phyloP scores from a whole-genome alignment of 2,797 vertebrate species.

The Leptatherina wallacei region DNA sequence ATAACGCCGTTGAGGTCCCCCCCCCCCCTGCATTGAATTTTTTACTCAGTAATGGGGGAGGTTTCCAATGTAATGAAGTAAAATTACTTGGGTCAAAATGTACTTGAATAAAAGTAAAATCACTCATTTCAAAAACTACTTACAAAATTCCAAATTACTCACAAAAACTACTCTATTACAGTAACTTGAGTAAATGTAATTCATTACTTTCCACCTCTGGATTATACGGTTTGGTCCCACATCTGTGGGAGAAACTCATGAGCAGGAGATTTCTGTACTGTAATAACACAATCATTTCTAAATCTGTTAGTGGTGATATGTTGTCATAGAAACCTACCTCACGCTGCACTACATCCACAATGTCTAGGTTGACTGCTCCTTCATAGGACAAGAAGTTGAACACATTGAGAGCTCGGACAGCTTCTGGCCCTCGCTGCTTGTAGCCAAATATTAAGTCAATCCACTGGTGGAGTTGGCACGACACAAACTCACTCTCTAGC shows the following conservation, averaged over 20 bases:
- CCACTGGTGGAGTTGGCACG: conserved; percentile 94
- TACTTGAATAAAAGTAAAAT: too few relatives aligned
- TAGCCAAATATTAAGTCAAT: conserved; percentile 99
- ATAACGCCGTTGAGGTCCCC: too few relatives aligned
- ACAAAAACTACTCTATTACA: too few relatives aligned
- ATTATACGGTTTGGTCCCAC: background rate
- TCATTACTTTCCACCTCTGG: too few relatives aligned
- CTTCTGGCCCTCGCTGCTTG: conserved; percentile 97
- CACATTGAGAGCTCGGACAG: conserved; percentile 93
- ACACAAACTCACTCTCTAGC: conserved; percentile 97
- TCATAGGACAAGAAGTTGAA: conserved; percentile 96
- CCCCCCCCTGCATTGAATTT: too few relatives aligned
- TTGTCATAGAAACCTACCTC: conserved; percentile 85
- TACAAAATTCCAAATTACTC: too few relatives aligned
- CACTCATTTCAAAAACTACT: too few relatives aligned
- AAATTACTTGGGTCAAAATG: too few relatives aligned
- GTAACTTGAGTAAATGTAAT: too few relatives aligned
- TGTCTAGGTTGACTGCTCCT: conserved; percentile 93
- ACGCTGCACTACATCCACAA: conserved; percentile 89
- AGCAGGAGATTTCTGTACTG: conserved; percentile 3
- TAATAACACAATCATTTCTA: background rate
- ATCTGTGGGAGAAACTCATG: background rate
- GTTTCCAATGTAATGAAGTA: too few relatives aligned
- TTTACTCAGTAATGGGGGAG: too few relatives aligned
- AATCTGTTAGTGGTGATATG: background rate